phyloP scores from a whole-genome alignment of 2,888 invertebrate genomes.

The Rambutsinella grinnellia region DNA sequence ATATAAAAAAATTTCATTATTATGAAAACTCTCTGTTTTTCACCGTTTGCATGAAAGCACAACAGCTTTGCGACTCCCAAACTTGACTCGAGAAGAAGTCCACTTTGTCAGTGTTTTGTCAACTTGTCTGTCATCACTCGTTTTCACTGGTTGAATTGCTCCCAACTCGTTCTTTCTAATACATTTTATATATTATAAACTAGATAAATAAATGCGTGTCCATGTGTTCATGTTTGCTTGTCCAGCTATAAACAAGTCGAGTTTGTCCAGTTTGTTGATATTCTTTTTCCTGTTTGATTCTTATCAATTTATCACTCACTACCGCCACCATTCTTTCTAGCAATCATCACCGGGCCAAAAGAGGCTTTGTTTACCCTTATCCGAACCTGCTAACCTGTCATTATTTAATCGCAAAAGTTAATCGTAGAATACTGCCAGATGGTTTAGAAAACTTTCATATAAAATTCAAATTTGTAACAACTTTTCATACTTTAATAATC shows the following conservation, averaged over 20 bases:
- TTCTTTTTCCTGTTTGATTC: slow-evolving; percentile 10
- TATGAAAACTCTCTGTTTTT: no score
- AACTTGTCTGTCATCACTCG: slow-evolving; percentile 34
- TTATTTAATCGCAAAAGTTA: slow-evolving; percentile 37
- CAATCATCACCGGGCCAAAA: background rate
- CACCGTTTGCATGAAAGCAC: no score
- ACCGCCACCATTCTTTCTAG: no score
- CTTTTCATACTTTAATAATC: no score
- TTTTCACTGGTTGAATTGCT: slow-evolving; percentile 12
- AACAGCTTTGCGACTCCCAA: no score
- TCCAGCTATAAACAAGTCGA: slow-evolving; percentile 1
- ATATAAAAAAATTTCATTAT: no score
- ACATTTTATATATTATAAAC: no score
- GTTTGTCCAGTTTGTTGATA: no score
- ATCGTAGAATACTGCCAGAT: no score
- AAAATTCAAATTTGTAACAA: no score
- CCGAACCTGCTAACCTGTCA: slow-evolving; percentile 16
- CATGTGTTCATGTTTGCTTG: background rate
- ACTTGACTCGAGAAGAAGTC: no score
- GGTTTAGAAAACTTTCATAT: no score
- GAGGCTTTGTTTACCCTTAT: background rate
- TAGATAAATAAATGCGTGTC: background rate
- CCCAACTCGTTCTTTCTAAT: slow-evolving; percentile 8
- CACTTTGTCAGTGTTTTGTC: slow-evolving; percentile 51
- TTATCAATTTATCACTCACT: slow-evolving; percentile 37